Conservation (phyloP, 2,797 vertebrate genomes). For the Craterocephalus amniculus region DNA sequence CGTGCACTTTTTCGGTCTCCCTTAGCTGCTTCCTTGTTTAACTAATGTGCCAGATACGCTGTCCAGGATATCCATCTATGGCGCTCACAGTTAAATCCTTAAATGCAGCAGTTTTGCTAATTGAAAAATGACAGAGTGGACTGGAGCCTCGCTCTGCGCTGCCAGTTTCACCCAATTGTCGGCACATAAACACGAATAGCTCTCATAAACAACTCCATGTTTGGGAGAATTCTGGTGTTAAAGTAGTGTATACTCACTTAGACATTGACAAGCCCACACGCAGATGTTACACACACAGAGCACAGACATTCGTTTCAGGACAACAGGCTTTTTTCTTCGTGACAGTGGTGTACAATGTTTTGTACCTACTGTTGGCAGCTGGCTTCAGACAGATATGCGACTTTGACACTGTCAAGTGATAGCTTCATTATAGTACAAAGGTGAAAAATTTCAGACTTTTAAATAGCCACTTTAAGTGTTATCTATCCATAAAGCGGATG, state of each 20-base stretch:
- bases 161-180: conserved; percentile 67
- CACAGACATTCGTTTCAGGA: conserved; percentile 31
- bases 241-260: conserved; percentile 33
- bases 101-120: conserved; percentile 65
- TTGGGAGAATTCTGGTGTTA: conserved; percentile 60
- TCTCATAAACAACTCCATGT: conserved; percentile 79
- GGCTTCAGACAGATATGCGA: not conserved
- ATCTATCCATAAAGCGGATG: not conserved
- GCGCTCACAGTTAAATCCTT: conserved; percentile 44
- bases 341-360: not conserved
- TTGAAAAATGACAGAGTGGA: conserved; percentile 66
- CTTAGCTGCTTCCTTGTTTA: conserved; percentile 59
- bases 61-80: conserved; percentile 52
- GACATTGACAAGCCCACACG: conserved; percentile 67
- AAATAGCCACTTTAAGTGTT: not conserved
- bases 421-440: conserved; percentile 5
- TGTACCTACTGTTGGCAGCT: conserved; percentile 41
- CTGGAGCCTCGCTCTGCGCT: conserved; percentile 34
- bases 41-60: conserved; percentile 61
- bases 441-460: not conserved
- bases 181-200: conserved; percentile 72
- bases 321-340: conserved; percentile 26
- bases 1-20: conserved; percentile 52
- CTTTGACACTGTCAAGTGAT: conserved; percentile 1
- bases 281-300: conserved; percentile 50